Evolutionary conservation across 2,113 vertebrate species (phyloP).

Genomic region (Ptychochromis oligacanthus): DNA sequence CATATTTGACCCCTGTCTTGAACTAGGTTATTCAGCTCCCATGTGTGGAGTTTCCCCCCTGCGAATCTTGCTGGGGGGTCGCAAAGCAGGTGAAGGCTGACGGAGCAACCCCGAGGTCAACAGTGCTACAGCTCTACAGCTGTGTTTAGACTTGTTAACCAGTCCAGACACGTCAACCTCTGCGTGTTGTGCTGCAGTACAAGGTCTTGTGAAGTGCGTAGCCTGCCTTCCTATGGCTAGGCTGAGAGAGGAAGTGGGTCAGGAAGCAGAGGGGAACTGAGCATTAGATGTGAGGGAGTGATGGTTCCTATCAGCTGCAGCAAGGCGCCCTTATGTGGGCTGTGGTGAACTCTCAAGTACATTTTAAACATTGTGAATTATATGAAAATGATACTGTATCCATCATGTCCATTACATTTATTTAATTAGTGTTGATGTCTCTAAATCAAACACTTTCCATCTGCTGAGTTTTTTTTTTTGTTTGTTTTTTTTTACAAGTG

Average conservation of each 20-base stretch:
- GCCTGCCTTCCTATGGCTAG: constrained; percentile 31
- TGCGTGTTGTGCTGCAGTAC: constrained; percentile 27
- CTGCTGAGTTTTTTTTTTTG: background rate
- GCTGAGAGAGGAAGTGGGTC: constrained; percentile 73
- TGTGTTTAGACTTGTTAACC: constrained; percentile 64
- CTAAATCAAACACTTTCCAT: background rate
- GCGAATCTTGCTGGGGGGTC: background rate
- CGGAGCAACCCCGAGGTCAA: constrained; percentile 19
- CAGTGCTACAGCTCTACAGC: constrained; percentile 29
- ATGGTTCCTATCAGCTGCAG: constrained; percentile 33
- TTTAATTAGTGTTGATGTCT: background rate
- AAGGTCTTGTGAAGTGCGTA: constrained; percentile 29
- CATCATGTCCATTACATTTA: background rate
- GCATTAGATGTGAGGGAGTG: constrained; percentile 56
- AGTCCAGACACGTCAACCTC: constrained; percentile 48
- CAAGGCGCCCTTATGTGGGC: background rate
- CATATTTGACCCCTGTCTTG: constrained; percentile 25
- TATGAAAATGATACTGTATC: background rate
- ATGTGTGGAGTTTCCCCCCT: constrained; percentile 14
- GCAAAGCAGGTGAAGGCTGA: constrained; percentile 36
- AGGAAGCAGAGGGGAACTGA: constrained; percentile 70
- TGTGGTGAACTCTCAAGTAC: background rate
- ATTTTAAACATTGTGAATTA: constrained; percentile 15
- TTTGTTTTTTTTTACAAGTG: background rate
- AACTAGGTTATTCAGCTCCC: constrained; percentile 6